Evolutionary conservation across 2,797 vertebrate genomes (phyloP), one percentile per base, ranked within the genome.

Genomic region (Coccyzus lansbergi): DNA sequence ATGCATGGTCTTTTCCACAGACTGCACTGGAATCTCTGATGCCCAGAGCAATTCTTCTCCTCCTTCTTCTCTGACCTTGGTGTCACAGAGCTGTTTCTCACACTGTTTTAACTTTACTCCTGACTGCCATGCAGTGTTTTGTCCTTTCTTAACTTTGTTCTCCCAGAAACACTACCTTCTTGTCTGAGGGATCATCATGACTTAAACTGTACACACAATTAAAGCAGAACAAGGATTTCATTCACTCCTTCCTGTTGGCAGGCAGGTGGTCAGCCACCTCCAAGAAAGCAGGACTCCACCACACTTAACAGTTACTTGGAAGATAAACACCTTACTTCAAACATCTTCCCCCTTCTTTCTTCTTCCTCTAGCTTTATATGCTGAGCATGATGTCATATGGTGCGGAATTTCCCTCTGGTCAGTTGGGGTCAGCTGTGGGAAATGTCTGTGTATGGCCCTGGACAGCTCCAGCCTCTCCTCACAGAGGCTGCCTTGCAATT

Each of bases 391-490:
- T 42, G 42, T 17, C 13, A 42, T 16, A 42, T 15, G 42, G 42
- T 42, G 42, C 16, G 42, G 42, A 42, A 12, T 42, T 42, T 42
- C 42, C 42, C 16, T 42, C 16, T 42, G 42, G 42, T 42, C 42
- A 42, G 42, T 42, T 42, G 42, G 42, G 16, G 42, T 42, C 42
- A 42, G 42, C 42, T 42, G 42, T 59, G 52, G 64, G 59, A 53
- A 4, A 6, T 0, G 1, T 6, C 36, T 3, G 19, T 2, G 52
- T 14, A 33, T 2, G 1, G 29, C 24, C 9, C 0, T 1, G 44
- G 78, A 29, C 29, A 40, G 44, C 16, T 19, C 44, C 14, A 15
- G 44, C 44, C 44, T 46, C 44, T 46, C 44, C 44, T 46, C 44
- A 46, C 18, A 55, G 13, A 33, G 44, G 52, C 29, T 3, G 16